Base-by-base conservation (phyloP, 2,113 vertebrate species). In the Budorcas taxicolor region DNA sequence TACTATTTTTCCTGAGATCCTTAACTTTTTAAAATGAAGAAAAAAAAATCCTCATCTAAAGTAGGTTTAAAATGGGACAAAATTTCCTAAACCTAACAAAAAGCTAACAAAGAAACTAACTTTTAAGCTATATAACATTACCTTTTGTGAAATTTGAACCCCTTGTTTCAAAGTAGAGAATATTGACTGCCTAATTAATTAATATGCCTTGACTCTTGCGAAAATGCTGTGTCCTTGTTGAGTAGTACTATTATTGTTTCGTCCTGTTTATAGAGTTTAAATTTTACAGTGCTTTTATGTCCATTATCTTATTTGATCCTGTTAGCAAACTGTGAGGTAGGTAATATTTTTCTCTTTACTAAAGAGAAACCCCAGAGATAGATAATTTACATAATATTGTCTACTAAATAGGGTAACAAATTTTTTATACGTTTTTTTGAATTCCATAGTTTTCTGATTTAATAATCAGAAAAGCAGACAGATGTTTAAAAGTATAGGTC, bases 1-100 rank as follows among this genome's bases (percentile, higher is more conserved):
- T 82, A 91, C 83, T 50, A 47, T 33, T 91, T 96, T 95, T 94
- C 36, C 19, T 92, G 90, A 93, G 52, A 47, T 95, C 53, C n/a
- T 80, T 90, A 90, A 62, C 52, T 74, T 81, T 96, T 87, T 94
- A 23, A 97, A 96, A 91, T 80, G 27, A 97, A 83, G 91, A 50
- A 40, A 21, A 83, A 83, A 96, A 89, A 96, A 80, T 52, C 78
- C 11, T 52, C 64, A 52, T 62, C 85, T 62, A 83, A 74, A 96
- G 45, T 81, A 50, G 27, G 31, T 36, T 97, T 97, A 84, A 94
- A 96, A 93, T 95, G 12, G 4, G 87, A 93, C 47, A 85, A 87
- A 94, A 36, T 98, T 94, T 33, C 52, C 3, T 67, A 21, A 74
- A 83, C 21, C 21, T 94, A 96, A 94, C 74, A 78, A 84, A 96